These are phyloP conservation scores for Vanessa tameamea DNA, from an alignment of 1,140 invertebrate species.

Conservation along the genomic window DNA sequence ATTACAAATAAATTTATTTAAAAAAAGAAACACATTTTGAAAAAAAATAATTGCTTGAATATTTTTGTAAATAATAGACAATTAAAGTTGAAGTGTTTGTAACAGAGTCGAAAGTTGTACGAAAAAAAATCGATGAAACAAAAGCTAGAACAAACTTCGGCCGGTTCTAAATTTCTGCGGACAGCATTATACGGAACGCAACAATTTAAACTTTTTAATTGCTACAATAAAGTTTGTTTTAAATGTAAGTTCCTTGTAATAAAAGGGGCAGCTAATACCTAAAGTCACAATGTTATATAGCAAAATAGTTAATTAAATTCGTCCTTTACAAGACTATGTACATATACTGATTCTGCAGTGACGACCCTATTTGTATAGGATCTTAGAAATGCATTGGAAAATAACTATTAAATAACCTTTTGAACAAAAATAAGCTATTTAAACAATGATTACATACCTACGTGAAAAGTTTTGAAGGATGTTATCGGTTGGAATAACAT, in stretches of 20 bases:
- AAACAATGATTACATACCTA: too few species aligned
- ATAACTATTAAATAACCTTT: not conserved
- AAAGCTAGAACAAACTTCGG: not conserved
- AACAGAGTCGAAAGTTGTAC: not conserved
- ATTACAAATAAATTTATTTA: too few species aligned
- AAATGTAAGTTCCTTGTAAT: not conserved
- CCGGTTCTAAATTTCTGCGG: not conserved
- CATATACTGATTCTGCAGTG: too few species aligned
- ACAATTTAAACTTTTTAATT: constrained; percentile 10
- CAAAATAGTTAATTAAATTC: too few species aligned
- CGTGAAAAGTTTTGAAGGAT: too few species aligned
- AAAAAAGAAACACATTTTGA: too few species aligned
- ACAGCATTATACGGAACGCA: constrained; percentile 8
- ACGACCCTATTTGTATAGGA: too few species aligned
- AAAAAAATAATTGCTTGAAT: not conserved
- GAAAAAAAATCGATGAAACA: constrained; percentile 8
- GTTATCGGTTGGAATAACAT: too few species aligned
- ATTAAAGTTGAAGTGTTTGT: not conserved
- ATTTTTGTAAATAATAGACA: not conserved
- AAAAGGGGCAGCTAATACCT: not conserved
- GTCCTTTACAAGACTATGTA: too few species aligned
- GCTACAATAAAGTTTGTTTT: constrained; percentile 1
- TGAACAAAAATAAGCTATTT: too few species aligned
- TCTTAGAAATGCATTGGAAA: not conserved
- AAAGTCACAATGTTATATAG: too few species aligned